phyloP scores from a whole-genome alignment of 2,888 invertebrate species.

The Aphodius granarius region DNA sequence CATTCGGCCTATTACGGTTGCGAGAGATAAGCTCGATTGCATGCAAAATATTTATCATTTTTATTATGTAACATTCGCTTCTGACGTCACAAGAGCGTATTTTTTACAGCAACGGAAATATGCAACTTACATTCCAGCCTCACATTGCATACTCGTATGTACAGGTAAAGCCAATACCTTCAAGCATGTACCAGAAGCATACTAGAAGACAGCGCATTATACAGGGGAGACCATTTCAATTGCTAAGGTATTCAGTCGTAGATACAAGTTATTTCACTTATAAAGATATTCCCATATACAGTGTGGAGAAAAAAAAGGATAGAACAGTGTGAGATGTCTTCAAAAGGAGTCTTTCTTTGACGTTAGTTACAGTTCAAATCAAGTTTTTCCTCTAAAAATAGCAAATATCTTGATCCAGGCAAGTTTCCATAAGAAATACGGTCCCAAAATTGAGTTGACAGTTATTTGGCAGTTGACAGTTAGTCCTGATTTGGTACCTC shows the following conservation, averaged over 20 bases:
- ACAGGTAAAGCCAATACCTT: no score
- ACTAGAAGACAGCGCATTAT: no score
- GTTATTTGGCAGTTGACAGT: no score
- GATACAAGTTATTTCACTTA: not conserved
- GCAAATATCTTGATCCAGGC: no score
- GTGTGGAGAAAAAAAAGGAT: no score
- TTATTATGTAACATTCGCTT: not conserved
- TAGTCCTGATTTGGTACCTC: not conserved
- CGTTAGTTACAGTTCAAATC: no score
- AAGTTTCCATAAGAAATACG: no score
- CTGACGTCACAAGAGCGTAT: not conserved
- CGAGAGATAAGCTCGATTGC: not conserved
- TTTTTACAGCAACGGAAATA: not conserved
- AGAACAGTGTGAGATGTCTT: no score
- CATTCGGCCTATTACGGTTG: not conserved
- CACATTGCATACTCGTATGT: not conserved
- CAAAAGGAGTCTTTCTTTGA: no score
- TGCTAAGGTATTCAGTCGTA: not conserved
- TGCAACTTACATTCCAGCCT: not conserved
- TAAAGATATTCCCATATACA: not conserved
- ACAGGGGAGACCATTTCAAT: not conserved
- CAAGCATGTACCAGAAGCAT: no score
- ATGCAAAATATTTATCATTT: not conserved
- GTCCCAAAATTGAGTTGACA: no score
- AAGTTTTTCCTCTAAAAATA: no score